Base-by-base conservation (phyloP, 2,888 invertebrate species). In the Euphydryas editha region DNA sequence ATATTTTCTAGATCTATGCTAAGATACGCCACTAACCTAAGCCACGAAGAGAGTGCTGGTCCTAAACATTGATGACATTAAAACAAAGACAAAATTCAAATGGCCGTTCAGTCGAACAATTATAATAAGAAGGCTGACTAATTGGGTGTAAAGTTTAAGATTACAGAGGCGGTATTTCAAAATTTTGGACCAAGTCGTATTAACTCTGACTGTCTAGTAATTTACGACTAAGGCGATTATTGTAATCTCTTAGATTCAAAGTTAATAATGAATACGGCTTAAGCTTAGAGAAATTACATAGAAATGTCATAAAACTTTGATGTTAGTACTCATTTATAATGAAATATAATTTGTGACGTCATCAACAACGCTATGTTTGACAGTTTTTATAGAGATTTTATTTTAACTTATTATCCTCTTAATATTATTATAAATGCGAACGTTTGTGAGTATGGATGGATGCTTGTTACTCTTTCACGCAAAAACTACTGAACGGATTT, bases 111-210 rank as follows among this genome's bases (percentile, higher is more conserved):
- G 15, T 54, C 30, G 36, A 36, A 17, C 13, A 58, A 42, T 65
- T 65, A 65, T 60, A 68, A 61, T 66, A 49, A 59, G 18, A 59
- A 55, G 46, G 44, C 13, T 17, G 44, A 47, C 55, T 68, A 72
- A 70, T 72, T 68, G 60, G 18, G 60, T 67, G 68, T 65, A 62
- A 72, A 69, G 61, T 62, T 49, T 57, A 56, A 64, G 65, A 67
- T 72, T 72, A 63, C 65, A 59, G 56, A 62, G 59, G 49, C 59
- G 56, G 51, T 62, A 59, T 56, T 67, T 65, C 46, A 56, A 39
- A 59, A 65, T 62, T 67, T 68, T 44, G 59, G 57, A 68, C 62
- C 65, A 59, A 65, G 46, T 65, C 56, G 49, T 67, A 67, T 67
- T 67, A 64, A 69, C 61, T 65, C 39, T n/a, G 61, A 46, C 21